Percentiles rank a stretch among this genome's conserved stretches.
These are phyloP conservation scores for Brenthis daphne DNA, from an alignment of 2,888 invertebrate genomes.

Conservation along the genomic window DNA sequence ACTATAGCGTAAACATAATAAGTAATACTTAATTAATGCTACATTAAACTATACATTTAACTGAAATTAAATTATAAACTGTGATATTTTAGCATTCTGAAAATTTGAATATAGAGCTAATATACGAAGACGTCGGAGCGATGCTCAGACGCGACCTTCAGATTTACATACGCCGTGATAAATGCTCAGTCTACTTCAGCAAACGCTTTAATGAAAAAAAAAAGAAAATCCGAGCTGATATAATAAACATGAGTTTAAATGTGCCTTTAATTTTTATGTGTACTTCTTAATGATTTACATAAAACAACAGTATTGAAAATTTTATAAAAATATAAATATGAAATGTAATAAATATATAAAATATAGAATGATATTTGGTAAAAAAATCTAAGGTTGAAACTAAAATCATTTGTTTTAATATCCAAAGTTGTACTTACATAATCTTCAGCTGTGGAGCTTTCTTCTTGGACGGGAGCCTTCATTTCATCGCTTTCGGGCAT, in stretches of 20 bases:
- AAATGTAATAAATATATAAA: no score
- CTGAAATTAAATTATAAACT: no score
- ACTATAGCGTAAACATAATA: no score
- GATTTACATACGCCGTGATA: slow-evolving; percentile 19
- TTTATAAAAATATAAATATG: no score
- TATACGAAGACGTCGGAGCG: neutral
- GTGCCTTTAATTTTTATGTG: neutral
- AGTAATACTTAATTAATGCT: no score
- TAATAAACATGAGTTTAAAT: neutral
- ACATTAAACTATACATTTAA: no score
- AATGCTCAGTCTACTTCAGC: neutral
- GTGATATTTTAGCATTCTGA: neutral
- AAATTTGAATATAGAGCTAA: slow-evolving; percentile 9
- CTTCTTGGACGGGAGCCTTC: slow-evolving; percentile 25
- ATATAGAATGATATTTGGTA: no score
- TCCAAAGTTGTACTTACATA: slow-evolving; percentile 21
- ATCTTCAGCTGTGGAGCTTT: slow-evolving; percentile 30
- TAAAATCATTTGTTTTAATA: no score
- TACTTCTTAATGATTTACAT: neutral
- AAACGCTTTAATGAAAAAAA: neutral
- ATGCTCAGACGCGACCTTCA: slow-evolving; percentile 1
- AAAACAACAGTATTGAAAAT: no score
- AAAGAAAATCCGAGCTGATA: neutral
- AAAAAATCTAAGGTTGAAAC: no score
- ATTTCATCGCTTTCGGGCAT: slow-evolving; percentile 88